Percentiles rank a stretch among this genome's conserved stretches.
Evolutionary conservation across 2,113 vertebrate species (phyloP).

Genomic region (Centropus unirufus): DNA sequence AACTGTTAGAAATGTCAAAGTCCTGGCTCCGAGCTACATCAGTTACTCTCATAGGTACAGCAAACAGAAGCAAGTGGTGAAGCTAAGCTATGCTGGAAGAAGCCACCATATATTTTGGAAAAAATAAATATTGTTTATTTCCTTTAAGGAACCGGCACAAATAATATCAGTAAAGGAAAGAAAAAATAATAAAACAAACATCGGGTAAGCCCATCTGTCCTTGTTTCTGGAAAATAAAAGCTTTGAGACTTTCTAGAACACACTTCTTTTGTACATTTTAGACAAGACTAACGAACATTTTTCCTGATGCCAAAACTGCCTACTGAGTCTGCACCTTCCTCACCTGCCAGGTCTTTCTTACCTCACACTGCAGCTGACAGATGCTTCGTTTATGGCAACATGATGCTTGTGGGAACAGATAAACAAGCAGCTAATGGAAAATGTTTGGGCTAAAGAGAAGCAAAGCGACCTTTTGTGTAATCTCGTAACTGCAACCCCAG

Average conservation of each 20-base stretch:
- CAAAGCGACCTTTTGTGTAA: background rate
- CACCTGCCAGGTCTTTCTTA: background rate
- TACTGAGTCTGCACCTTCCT: background rate
- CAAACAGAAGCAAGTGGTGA: background rate
- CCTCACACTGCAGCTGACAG: background rate
- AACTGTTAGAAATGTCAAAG: background rate
- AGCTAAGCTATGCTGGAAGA: background rate
- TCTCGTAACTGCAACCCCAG: background rate
- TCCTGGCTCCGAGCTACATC: background rate
- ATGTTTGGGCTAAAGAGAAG: background rate
- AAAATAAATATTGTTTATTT: background rate
- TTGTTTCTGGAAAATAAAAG: background rate
- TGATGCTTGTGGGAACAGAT: background rate
- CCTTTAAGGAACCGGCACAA: background rate
- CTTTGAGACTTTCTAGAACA: background rate
- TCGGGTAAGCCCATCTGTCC: background rate
- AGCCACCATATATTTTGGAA: accelerated
- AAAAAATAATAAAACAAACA: background rate
- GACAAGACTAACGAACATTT: background rate
- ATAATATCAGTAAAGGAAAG: background rate
- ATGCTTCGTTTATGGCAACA: background rate
- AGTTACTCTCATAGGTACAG: background rate
- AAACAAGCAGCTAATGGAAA: background rate
- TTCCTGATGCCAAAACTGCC: background rate
- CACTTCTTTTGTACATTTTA: background rate